Percentiles rank a stretch among this genome's conserved stretches.
Conservation (phyloP, 2,888 invertebrate genomes). For the Marasmarcha lunaedactyla region DNA sequence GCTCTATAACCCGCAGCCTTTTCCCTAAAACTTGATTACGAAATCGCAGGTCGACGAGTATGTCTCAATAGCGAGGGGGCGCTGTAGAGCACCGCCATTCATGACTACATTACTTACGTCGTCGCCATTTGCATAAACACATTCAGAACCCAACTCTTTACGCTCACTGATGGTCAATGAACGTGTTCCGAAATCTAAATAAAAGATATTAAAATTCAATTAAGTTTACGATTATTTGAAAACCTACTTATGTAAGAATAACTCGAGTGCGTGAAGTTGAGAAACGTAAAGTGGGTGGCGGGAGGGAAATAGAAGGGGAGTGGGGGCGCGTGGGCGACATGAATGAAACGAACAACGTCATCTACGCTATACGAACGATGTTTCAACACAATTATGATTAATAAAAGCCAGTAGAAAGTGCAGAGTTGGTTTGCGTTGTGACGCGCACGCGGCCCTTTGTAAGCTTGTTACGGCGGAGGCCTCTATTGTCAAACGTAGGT, state of each 20-base stretch:
- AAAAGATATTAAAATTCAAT: too few species aligned
- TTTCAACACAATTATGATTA: slow-evolving; percentile 20
- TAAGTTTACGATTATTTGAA: too few species aligned
- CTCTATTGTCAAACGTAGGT: too few species aligned
- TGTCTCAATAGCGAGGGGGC: too few species aligned
- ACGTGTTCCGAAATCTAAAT: too few species aligned
- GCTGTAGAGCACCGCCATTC: slow-evolving; percentile 7
- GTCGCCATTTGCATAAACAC: slow-evolving; percentile 36
- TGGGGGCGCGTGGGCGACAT: slow-evolving; percentile 22
- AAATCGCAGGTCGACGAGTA: too few species aligned
- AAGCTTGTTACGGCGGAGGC: too few species aligned
- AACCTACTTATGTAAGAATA: too few species aligned
- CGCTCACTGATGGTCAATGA: too few species aligned
- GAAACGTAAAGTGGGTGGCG: slow-evolving; percentile 4
- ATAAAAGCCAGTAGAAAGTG: slow-evolving; percentile 19
- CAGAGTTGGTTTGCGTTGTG: slow-evolving; percentile 16
- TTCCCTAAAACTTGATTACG: too few species aligned
- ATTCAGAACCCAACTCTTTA: slow-evolving; percentile 16
- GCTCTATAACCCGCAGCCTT: too few species aligned
- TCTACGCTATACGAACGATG: slow-evolving; percentile 2
- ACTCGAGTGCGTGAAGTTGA: too few species aligned
- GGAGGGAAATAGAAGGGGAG: slow-evolving; percentile 14
- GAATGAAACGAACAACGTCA: slow-evolving; percentile 32
- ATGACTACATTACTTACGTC: slow-evolving; percentile 22
- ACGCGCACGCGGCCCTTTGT: background rate